These are phyloP conservation scores for Rhodeus uyekii DNA, from an alignment of 2,797 vertebrate species.

Conservation along the genomic window DNA sequence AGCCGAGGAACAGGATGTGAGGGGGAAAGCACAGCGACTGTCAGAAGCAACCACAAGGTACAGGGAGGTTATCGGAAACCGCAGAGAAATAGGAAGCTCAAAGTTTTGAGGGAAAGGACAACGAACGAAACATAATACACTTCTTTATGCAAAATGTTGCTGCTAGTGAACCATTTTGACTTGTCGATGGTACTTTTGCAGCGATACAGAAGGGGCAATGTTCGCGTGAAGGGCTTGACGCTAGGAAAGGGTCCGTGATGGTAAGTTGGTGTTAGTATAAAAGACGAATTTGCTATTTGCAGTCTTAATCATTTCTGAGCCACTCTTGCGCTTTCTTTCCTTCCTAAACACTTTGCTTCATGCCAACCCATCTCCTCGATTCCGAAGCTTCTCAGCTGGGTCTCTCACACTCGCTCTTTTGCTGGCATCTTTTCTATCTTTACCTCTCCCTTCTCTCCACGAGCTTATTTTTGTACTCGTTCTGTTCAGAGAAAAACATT, in stretches of 20 bases:
- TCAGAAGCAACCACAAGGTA: constrained; percentile 44
- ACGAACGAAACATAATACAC: not conserved
- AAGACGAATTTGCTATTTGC: not conserved
- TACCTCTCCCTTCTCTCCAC: constrained; percentile 48
- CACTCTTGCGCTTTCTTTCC: constrained; percentile 53
- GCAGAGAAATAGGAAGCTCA: constrained; percentile 35
- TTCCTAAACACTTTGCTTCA: constrained; percentile 54
- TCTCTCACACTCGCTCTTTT: constrained; percentile 57
- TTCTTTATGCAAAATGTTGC: constrained; percentile 30
- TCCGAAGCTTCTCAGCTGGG: constrained; percentile 35
- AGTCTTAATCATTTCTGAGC: constrained; percentile 8
- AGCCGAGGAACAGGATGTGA: constrained; percentile 12
- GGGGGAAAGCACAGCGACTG: constrained; percentile 31
- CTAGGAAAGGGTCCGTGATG: constrained; percentile 29
- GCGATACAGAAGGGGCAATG: not conserved
- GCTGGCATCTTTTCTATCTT: constrained; percentile 65
- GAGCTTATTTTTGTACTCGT: constrained; percentile 24
- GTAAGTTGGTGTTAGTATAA: constrained; percentile 35
- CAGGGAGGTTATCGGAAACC: constrained; percentile 31
- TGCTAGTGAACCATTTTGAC: constrained; percentile 37
- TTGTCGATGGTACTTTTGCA: not conserved
- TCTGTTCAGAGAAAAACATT: constrained; percentile 6
- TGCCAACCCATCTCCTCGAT: constrained; percentile 34
- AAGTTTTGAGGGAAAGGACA: constrained; percentile 33
- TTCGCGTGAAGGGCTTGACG: constrained; percentile 5